Conservation (phyloP, 2,113 vertebrate species). For the Ranitomeya imitator region DNA sequence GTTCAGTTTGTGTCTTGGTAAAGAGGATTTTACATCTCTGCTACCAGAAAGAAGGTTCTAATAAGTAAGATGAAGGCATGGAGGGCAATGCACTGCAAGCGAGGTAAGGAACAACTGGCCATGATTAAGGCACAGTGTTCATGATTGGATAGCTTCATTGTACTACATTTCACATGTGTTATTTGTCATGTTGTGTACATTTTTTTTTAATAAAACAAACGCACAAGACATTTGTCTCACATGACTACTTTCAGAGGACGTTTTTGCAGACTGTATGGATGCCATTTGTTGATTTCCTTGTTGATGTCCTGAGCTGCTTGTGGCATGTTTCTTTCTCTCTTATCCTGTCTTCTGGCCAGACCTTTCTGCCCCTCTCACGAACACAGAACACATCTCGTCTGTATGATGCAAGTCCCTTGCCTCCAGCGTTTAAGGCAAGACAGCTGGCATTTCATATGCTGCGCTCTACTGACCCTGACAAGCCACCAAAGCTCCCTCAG, state of each 20-base stretch:
- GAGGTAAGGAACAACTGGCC: background rate
- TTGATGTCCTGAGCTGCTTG: conserved; percentile 40
- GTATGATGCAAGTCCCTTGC: conserved; percentile 52
- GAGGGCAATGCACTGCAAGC: background rate
- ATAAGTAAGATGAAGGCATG: background rate
- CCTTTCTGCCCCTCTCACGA: conserved; percentile 48
- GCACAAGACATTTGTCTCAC: background rate
- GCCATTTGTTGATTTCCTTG: conserved; percentile 27
- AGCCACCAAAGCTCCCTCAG: conserved; percentile 41
- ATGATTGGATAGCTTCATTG: background rate
- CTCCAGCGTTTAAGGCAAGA: conserved; percentile 52
- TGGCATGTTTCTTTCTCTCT: conserved; percentile 45
- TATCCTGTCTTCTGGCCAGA: conserved; percentile 51
- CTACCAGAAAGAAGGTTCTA: background rate
- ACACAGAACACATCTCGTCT: conserved; percentile 38
- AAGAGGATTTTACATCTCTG: background rate
- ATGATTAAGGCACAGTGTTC: background rate
- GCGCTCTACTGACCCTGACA: conserved; percentile 53
- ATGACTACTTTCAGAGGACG: conserved; percentile 12
- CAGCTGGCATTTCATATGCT: conserved; percentile 54
- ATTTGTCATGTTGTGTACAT: background rate
- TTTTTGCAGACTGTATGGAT: conserved; percentile 21
- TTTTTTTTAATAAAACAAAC: background rate
- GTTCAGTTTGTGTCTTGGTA: background rate
- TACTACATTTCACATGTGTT: background rate